phyloP scores from a whole-genome alignment of 2,888 invertebrate species.

The Apamea sordens region DNA sequence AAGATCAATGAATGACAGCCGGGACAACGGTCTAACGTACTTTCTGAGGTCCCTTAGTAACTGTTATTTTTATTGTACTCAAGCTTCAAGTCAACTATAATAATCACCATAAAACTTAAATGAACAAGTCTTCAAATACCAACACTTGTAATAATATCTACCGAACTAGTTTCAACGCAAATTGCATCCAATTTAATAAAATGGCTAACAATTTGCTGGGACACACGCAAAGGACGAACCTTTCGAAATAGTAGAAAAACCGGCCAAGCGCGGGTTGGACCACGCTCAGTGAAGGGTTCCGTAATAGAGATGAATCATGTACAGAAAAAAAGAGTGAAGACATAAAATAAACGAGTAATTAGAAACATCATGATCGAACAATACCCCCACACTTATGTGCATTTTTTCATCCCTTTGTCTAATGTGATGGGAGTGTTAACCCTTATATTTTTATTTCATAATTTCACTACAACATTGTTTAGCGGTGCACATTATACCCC shows the following conservation, averaged over 20 bases:
- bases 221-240: constrained; percentile 29
- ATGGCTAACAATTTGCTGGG: constrained; percentile 50
- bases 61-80: too few species aligned
- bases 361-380: too few species aligned
- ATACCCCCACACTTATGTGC: too few species aligned
- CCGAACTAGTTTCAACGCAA: constrained; percentile 25
- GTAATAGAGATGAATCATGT: neutral
- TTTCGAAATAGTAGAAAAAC: constrained; percentile 16
- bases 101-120: constrained; percentile 23
- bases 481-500: neutral
- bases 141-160: constrained; percentile 4
- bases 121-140: neutral
- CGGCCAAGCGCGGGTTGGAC: neutral
- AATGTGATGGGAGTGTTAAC: too few species aligned
- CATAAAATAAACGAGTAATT: too few species aligned
- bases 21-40: too few species aligned
- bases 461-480: neutral
- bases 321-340: too few species aligned
- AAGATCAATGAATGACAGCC: too few species aligned
- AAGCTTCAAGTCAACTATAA: too few species aligned
- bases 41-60: too few species aligned
- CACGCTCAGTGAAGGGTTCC: neutral
- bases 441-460: too few species aligned
- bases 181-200: constrained; percentile 52
- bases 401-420: too few species aligned